These are phyloP conservation scores for Cremastinae sp. DNA, from an alignment of 2,888 invertebrate species.

Conservation along the genomic window DNA sequence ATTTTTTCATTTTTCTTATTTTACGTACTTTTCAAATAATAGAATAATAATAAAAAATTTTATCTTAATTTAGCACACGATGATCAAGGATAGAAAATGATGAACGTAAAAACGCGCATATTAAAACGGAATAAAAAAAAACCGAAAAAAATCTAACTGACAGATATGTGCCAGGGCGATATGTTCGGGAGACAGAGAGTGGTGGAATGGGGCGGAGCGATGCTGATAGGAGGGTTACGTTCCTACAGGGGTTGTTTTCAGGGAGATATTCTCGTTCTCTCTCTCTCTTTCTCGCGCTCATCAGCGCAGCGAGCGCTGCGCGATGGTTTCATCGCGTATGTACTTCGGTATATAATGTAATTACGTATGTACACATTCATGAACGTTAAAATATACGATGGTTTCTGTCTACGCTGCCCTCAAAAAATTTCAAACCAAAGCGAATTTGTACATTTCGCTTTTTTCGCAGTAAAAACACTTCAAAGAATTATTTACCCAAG, in stretches of 20 bases:
- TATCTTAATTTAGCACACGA: too few species aligned
- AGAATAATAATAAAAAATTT: too few species aligned
- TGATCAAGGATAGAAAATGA: too few species aligned
- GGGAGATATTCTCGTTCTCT: constrained; percentile 75
- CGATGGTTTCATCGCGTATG: constrained; percentile 59
- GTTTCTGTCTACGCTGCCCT: too few species aligned
- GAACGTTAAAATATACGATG: constrained; percentile 21
- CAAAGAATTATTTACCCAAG: too few species aligned
- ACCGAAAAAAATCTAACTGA: constrained; percentile 37
- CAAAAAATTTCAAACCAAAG: too few species aligned
- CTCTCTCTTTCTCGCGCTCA: constrained; percentile 62
- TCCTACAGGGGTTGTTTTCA: constrained; percentile 74
- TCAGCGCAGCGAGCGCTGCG: constrained; percentile 73
- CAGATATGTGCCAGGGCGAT: constrained; percentile 44
- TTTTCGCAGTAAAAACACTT: too few species aligned
- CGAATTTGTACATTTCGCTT: too few species aligned
- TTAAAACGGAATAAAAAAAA: constrained; percentile 41
- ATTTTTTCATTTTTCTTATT: too few species aligned
- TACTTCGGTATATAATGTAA: constrained; percentile 33
- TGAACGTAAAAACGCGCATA: constrained; percentile 42
- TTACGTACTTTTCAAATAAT: too few species aligned
- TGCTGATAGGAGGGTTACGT: constrained; percentile 76
- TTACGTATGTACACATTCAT: constrained; percentile 25
- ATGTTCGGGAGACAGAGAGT: constrained; percentile 62
- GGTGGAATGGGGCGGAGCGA: constrained; percentile 77